Base-by-base conservation (phyloP, 2,797 vertebrate genomes). In the Halcyon smyrnensis region DNA sequence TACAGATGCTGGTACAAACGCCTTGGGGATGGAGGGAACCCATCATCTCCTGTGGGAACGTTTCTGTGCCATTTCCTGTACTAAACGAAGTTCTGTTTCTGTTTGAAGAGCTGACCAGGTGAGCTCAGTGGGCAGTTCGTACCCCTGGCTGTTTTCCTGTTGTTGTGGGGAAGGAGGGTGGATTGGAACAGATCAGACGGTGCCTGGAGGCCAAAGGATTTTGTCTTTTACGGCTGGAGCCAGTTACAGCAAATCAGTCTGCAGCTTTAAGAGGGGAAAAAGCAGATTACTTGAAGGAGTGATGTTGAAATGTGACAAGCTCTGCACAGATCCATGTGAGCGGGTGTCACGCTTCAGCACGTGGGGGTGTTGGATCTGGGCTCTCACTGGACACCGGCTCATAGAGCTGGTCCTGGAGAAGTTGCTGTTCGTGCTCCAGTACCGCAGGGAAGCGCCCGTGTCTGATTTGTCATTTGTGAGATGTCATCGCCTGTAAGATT, bases 331-430 rank as follows among this genome's bases (percentile, higher is more conserved):
- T 41, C 57, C 15, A 43, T 12, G 50, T 5, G 23, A 28, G 64
- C 16, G 16, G 54, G 32, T 17, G 15, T 37, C 11, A 1, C 16
- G 0, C 46, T 15, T 11, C 2, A 48, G 59, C n/a, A 8, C 0
- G 2, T 17, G 60, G 37, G 21, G 56, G n/a, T 8, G 67, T 21
- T 45, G 11, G 24, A 28, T 25, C 28, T 18, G 60, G 60, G 48
- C 46, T 56, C 21, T 24, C 12, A 2, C 45, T 50, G 41, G 32
- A 16, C 17, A 3, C 2, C 1, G 30, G 32, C 34, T 17, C 32
- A 1, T 4, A 12, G 11, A 2, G 32, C 25, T 28, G 24, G 27
- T 23, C 74, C 46, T 20, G 46, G 34, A 60, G 50, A 62, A 23
- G 23, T 1, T 10, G 5, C 13, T 59, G 36, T 54, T 45, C 13